These are phyloP conservation scores for Drosophila mimica DNA, from an alignment of 2,888 invertebrate genomes.

Conservation along the genomic window DNA sequence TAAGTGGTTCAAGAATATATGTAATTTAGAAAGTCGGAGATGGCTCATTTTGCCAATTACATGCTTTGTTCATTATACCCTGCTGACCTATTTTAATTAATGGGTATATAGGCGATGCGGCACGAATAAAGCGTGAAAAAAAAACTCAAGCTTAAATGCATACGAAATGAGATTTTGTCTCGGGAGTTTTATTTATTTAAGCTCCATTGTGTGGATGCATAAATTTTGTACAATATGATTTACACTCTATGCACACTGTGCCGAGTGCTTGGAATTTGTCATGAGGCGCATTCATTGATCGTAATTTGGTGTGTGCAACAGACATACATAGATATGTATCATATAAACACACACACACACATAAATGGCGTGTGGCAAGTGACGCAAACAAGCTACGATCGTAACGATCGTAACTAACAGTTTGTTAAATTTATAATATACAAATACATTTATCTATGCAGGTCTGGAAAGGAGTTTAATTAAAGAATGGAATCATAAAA, in stretches of 20 bases:
- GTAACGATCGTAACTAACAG: neutral
- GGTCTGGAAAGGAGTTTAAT: neutral
- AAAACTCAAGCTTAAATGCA: slow-evolving; percentile 76
- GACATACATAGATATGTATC: slow-evolving; percentile 11
- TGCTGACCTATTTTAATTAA: neutral
- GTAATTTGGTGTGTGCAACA: slow-evolving; percentile 19
- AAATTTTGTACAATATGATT: slow-evolving; percentile 67
- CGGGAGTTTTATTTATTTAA: slow-evolving; percentile 58
- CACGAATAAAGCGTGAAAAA: slow-evolving; percentile 46
- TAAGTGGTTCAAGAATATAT: neutral
- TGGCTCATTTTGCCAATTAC: neutral
- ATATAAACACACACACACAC: slow-evolving; percentile 6
- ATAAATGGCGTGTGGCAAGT: neutral
- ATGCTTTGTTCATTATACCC: neutral
- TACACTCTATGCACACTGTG: slow-evolving; percentile 51
- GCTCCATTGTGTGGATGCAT: slow-evolving; percentile 46
- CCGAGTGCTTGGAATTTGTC: slow-evolving; percentile 55
- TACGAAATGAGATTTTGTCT: slow-evolving; percentile 77
- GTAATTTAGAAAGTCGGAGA: neutral
- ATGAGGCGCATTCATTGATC: slow-evolving; percentile 42
- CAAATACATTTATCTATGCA: too few species aligned
- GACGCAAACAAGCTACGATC: neutral
- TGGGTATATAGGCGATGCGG: slow-evolving; percentile 4
- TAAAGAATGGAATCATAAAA: slow-evolving; percentile 7
- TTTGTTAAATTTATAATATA: neutral